Evolutionary conservation across 2,888 invertebrate genomes (phyloP).

Genomic region (Euplagia quadripunctaria): DNA sequence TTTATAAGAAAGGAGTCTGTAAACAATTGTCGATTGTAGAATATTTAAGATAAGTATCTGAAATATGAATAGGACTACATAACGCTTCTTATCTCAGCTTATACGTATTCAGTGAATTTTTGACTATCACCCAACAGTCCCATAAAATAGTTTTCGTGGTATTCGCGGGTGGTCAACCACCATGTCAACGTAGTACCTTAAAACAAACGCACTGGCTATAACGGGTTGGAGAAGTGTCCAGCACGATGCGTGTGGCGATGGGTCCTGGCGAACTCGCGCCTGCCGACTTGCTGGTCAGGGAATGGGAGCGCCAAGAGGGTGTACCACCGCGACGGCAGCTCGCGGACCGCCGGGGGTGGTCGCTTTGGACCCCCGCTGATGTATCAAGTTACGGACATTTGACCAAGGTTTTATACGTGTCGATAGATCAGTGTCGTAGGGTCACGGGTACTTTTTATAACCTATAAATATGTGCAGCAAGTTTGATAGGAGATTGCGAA

Average conservation of each 20-base stretch:
- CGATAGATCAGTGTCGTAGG: background rate
- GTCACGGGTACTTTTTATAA: background rate
- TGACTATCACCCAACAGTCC: background rate
- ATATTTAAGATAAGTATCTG: background rate
- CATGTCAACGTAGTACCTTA: slow-evolving; percentile 79
- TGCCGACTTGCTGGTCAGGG: slow-evolving; percentile 96
- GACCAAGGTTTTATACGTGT: background rate
- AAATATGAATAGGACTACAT: background rate
- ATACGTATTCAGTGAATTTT: background rate
- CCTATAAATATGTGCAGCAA: background rate
- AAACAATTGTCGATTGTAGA: background rate
- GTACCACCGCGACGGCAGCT: slow-evolving; percentile 95
- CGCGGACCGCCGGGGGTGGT: slow-evolving; percentile 78
- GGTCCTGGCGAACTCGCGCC: slow-evolving; percentile 93
- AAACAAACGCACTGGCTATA: slow-evolving; percentile 87
- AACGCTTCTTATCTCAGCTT: background rate
- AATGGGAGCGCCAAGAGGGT: slow-evolving; percentile 96
- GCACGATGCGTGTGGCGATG: slow-evolving; percentile 91
- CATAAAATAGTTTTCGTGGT: background rate
- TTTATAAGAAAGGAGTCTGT: slow-evolving; percentile 3
- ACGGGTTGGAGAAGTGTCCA: slow-evolving; percentile 96
- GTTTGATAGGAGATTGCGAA: background rate
- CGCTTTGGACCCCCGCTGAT: slow-evolving; percentile 72
- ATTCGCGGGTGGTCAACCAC: slow-evolving; percentile 67
- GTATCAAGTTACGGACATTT: slow-evolving; percentile 36